phyloP scores from a whole-genome alignment of 2,797 vertebrate genomes.

The Sylvilagus floridanus region DNA sequence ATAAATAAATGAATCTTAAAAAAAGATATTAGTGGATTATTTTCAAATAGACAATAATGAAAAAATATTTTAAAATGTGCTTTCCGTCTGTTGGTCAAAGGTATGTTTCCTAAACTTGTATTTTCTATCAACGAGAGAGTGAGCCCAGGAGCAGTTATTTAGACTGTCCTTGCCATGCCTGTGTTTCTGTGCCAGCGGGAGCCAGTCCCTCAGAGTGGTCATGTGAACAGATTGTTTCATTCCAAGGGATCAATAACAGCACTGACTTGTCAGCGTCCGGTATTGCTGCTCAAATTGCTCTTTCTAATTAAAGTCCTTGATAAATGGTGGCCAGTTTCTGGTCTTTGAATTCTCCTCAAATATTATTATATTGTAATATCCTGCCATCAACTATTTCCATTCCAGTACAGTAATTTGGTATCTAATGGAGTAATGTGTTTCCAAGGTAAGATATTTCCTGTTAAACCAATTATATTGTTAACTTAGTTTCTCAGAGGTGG shows the following conservation, averaged over 20 bases:
- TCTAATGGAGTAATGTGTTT: not conserved
- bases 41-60: not conserved
- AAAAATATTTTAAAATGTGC: not conserved
- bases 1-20: too few species aligned
- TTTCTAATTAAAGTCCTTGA: not conserved
- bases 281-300: not conserved
- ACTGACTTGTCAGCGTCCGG: not conserved
- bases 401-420: not conserved
- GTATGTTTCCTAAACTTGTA: not conserved
- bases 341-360: slow-evolving; percentile 17
- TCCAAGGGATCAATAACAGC: not conserved
- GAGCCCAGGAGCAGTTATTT: not conserved
- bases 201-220: not conserved
- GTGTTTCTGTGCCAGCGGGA: not conserved
- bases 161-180: fast-evolving
- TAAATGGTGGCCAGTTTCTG: not conserved
- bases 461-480: slow-evolving; percentile 39
- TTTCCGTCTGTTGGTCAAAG: not conserved
- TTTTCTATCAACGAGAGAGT: not conserved
- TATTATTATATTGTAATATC: slow-evolving; percentile 43
- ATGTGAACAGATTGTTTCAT: not conserved
- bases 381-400: not conserved
- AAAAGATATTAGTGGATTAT: not conserved
- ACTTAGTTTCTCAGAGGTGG: slow-evolving; percentile 13
- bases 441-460: slow-evolving; percentile 22